These are phyloP conservation scores for Euleptes europaea DNA, from an alignment of 2,113 vertebrate genomes.

Conservation along the genomic window DNA sequence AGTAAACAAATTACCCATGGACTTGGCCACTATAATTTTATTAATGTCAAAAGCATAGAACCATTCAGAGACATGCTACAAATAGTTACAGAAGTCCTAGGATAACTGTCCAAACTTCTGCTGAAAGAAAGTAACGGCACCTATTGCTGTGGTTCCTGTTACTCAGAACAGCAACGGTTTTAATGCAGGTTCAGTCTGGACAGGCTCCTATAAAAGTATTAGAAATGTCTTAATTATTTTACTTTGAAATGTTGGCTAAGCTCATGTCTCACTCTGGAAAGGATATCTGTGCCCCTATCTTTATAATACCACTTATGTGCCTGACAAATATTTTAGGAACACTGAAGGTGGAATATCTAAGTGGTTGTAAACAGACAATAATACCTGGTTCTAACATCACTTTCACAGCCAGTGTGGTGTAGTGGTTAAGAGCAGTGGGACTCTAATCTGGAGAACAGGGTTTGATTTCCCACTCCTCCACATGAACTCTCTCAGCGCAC, in stretches of 20 bases:
- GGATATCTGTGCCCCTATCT: background rate
- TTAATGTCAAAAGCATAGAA: too few relatives aligned
- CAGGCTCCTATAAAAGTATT: background rate
- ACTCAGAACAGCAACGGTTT: background rate
- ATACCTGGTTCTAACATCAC: background rate
- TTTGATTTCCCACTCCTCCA: too few relatives aligned
- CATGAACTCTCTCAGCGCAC: too few relatives aligned
- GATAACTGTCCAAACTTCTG: background rate
- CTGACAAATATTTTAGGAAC: background rate
- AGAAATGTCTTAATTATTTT: background rate
- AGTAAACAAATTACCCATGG: background rate
- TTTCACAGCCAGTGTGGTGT: too few relatives aligned
- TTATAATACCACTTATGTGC: background rate
- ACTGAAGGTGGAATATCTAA: background rate
- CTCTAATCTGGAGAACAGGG: too few relatives aligned
- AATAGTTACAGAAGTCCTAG: background rate
- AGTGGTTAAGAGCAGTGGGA: too few relatives aligned
- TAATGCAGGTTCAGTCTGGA: background rate
- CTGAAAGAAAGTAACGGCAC: constrained; percentile 17
- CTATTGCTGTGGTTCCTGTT: constrained; percentile 13
- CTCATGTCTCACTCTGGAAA: background rate
- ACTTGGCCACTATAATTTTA: background rate
- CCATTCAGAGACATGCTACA: background rate
- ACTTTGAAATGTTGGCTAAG: background rate
- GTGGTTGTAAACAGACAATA: background rate